Evolutionary conservation across 2,113 vertebrate species (phyloP).

Genomic region (Sula dactylatra): DNA sequence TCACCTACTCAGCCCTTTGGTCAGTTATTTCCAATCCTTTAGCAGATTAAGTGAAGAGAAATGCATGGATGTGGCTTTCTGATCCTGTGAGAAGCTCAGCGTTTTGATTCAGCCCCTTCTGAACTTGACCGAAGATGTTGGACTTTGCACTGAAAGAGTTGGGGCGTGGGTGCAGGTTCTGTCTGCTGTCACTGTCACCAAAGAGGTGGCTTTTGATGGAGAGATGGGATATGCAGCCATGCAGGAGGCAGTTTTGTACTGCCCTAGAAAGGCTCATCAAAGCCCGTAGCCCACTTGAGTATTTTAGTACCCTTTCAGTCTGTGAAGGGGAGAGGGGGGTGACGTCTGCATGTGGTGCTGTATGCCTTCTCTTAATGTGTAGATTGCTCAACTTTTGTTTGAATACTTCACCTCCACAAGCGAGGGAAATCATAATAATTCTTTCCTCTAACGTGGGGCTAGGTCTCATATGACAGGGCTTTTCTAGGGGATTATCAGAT

Average conservation of each 20-base stretch:
- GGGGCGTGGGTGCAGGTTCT: not conserved
- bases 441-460: not conserved
- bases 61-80: not conserved
- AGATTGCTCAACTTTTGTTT: not conserved
- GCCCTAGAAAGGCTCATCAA: not conserved
- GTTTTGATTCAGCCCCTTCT: not conserved
- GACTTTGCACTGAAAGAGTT: not conserved
- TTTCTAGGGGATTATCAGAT: not conserved
- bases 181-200: not conserved
- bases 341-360: accelerated
- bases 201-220: not conserved
- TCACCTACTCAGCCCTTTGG: not conserved
- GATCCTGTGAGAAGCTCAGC: not conserved
- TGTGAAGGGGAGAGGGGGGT: accelerated
- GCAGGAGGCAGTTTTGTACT: not conserved
- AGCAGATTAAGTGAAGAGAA: not conserved
- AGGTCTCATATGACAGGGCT: not conserved
- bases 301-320: not conserved
- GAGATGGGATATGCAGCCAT: not conserved
- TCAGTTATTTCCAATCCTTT: not conserved
- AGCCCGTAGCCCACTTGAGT: not conserved
- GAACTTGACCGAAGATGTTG: not conserved
- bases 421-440: not conserved
- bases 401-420: not conserved
- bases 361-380: not conserved